phyloP scores from a whole-genome alignment of 2,888 invertebrate species.

The Cecidostiba fungosa region DNA sequence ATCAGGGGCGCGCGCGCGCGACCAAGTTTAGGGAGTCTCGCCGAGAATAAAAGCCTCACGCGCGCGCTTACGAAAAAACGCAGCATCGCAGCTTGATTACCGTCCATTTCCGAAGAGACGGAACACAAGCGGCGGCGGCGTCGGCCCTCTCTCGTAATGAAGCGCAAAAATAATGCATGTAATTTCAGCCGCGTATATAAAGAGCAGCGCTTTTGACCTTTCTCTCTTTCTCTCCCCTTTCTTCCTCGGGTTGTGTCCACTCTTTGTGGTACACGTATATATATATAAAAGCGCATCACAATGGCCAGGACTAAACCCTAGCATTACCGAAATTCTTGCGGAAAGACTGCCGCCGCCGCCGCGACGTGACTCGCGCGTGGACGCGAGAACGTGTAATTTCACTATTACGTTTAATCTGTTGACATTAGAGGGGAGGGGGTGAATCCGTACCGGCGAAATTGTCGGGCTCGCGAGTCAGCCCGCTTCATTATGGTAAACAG shows the following conservation, averaged over 20 bases:
- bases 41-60: neutral
- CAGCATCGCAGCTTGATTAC: constrained; percentile 68
- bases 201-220: constrained; percentile 72
- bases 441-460: constrained; percentile 68
- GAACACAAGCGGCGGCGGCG: constrained; percentile 32
- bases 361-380: constrained; percentile 59
- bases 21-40: constrained; percentile 29
- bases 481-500: constrained; percentile 78
- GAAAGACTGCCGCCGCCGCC: constrained; percentile 62
- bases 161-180: constrained; percentile 78
- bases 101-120: constrained; percentile 67
- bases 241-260: neutral
- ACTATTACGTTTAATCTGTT: constrained; percentile 80
- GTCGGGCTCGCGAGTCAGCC: constrained; percentile 38
- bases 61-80: constrained; percentile 3
- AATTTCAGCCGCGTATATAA: constrained; percentile 72
- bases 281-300: constrained; percentile 37
- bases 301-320: constrained; percentile 76
- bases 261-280: constrained; percentile 18
- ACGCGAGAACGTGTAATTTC: constrained; percentile 77
- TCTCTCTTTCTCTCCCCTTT: constrained; percentile 54
- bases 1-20: constrained; percentile 7
- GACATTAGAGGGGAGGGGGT: constrained; percentile 76
- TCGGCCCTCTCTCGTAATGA: constrained; percentile 67
- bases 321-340: constrained; percentile 77